phyloP scores from a whole-genome alignment of 2,888 invertebrate species.

The Anarsia innoxiella region DNA sequence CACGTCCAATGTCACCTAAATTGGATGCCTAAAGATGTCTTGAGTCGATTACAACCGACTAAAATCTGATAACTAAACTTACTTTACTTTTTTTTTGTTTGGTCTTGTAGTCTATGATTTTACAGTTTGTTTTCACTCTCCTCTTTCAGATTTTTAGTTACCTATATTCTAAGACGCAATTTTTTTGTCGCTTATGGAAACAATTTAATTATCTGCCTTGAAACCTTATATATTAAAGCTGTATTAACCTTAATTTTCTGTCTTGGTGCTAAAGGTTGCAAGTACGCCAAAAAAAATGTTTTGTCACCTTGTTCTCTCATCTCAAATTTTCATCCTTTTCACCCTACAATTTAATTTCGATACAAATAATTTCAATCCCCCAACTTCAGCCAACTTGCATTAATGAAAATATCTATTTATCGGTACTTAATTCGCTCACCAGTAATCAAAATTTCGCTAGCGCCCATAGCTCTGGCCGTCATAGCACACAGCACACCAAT shows the following conservation, averaged over 20 bases:
- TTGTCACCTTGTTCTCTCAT: background rate
- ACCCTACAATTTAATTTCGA: background rate
- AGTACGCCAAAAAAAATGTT: background rate
- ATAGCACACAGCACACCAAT: slow-evolving; percentile 88
- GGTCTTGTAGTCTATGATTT: background rate
- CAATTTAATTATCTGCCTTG: too few species aligned
- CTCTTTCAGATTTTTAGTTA: too few species aligned
- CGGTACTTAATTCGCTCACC: too few species aligned
- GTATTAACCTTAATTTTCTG: too few species aligned
- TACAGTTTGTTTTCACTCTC: too few species aligned
- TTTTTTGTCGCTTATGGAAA: too few species aligned
- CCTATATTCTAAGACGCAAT: too few species aligned
- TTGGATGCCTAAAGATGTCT: background rate
- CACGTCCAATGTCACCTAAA: background rate
- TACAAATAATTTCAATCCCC: background rate
- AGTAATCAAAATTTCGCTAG: slow-evolving; percentile 83
- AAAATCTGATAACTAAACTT: background rate
- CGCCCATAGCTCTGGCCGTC: slow-evolving; percentile 90
- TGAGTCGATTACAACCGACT: background rate
- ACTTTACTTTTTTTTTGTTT: background rate
- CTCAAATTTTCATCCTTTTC: too few species aligned
- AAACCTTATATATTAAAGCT: too few species aligned
- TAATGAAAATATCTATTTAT: too few species aligned
- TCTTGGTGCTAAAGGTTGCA: too few species aligned
- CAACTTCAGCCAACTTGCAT: background rate